Evolutionary conservation across 2,888 invertebrate species (phyloP), one percentile per base, ranked within the genome.

Genomic region (Aethes cnicana): DNA sequence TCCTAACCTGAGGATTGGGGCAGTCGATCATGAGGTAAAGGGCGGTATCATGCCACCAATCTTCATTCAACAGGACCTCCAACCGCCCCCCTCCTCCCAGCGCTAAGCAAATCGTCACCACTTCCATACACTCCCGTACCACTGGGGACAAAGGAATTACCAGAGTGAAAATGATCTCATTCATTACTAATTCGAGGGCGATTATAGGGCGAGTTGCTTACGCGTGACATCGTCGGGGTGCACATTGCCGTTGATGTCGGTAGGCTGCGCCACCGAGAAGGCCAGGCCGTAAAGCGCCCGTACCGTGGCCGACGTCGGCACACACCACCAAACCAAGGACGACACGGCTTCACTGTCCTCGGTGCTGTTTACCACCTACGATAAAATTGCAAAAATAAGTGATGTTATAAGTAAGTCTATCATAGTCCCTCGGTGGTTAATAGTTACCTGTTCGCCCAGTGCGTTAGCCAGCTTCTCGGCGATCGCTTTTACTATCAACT

Each of bases 81-180:
- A 98, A 87, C 47, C 95, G 87, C 47, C 95, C 95, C 47, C 93
- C 93, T n/a, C 97, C 96, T 79, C 97, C 97, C 39, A 98, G 84
- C 37, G 97, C 95, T 74, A 98, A 92, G 60, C 96, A 95, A 60
- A 98, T 93, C 41, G 97, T 96, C 56, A 98, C 90, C 56, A 97
- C 94, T 87, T 98, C 98, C 77, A 98, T 90, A 37, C 97, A 96
- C 86, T 98, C 98, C 66, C 96, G 95, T 68, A 97, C 97, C 71
- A 97, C 95, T 87, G 82, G 39, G 72, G 90, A 69, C 59, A 62
- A 21, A 39, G n/a, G 7, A 8, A 17, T 2, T 20, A 1, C 4
- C n/a, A 43, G 4, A 28, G 17, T 16, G 2, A 12, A 41, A 23
- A 8, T 41, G 9, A 33, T 43, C n/a, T 26, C 12, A 36, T 20